Evolutionary conservation across 2,888 invertebrate species (phyloP).

Genomic region (Cephus spinipes): DNA sequence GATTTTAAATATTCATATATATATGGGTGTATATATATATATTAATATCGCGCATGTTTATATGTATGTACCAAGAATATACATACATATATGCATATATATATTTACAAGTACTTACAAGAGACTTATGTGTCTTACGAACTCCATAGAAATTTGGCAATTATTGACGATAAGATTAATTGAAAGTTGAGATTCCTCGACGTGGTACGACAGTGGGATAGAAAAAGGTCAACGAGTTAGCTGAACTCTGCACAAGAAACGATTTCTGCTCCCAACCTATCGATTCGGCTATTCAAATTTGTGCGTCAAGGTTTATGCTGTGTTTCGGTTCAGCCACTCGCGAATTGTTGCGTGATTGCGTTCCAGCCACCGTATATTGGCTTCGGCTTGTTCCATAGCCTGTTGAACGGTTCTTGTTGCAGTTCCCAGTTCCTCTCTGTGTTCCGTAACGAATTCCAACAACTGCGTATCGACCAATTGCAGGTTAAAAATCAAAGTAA

Average conservation of each 20-base stretch:
- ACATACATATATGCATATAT: conserved; percentile 22
- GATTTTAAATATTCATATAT: background rate
- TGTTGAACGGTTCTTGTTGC: conserved; percentile 80
- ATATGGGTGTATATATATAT: background rate
- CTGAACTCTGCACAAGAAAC: background rate
- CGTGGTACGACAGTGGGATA: background rate
- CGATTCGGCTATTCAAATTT: background rate
- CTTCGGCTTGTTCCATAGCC: conserved; percentile 82
- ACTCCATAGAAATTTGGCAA: background rate
- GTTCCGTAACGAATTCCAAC: conserved; percentile 75
- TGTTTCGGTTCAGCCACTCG: conserved; percentile 74
- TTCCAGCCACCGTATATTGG: conserved; percentile 88
- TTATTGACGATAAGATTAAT: background rate
- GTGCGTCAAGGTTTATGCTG: conserved; percentile 33
- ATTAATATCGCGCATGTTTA: background rate
- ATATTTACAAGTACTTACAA: conserved; percentile 53
- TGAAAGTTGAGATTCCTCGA: background rate
- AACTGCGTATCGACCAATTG: conserved; percentile 68
- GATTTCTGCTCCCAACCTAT: background rate
- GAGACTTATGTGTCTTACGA: conserved; percentile 25
- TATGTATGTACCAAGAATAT: background rate
- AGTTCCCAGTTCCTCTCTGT: conserved; percentile 75
- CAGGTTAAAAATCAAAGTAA: conserved; percentile 12
- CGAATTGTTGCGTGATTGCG: conserved; percentile 80
- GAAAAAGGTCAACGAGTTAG: background rate